A percentile compares a stretch with the other conserved stretches of the same genome.
These are phyloP conservation scores for Drosophila buzzatii DNA, from an alignment of 2,888 invertebrate species.

Conservation along the genomic window DNA sequence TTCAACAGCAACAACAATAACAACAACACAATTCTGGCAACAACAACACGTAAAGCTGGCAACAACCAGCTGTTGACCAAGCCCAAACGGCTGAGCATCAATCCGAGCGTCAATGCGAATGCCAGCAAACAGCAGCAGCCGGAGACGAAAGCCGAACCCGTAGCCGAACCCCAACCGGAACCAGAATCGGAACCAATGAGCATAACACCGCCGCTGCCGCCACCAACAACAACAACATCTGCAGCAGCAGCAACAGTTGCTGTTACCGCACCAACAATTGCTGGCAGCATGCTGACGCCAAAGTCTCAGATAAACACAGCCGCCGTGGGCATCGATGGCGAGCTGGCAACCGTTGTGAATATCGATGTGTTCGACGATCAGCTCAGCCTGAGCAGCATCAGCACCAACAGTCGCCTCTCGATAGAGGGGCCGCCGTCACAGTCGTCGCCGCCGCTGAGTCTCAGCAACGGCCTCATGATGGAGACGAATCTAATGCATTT, in stretches of 20 bases:
- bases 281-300: background rate
- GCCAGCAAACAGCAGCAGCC: conserved; percentile 1
- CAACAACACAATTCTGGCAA: conserved; percentile 42
- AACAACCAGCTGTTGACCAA: conserved; percentile 16
- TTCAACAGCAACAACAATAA: conserved; percentile 54
- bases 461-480: conserved; percentile 86
- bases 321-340: conserved; percentile 86
- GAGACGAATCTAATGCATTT: conserved; percentile 90
- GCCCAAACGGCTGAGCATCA: conserved; percentile 23
- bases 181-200: conserved; percentile 38
- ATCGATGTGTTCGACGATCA: conserved; percentile 89
- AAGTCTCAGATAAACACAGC: conserved; percentile 42
- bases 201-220: conserved; percentile 36
- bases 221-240: background rate
- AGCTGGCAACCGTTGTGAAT: conserved; percentile 86
- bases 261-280: conserved; percentile 30
- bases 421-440: conserved; percentile 88
- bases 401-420: conserved; percentile 92
- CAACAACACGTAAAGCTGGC: conserved; percentile 18
- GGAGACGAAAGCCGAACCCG: background rate
- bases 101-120: conserved; percentile 12
- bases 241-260: background rate
- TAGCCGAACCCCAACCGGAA: background rate
- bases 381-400: conserved; percentile 93
- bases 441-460: conserved; percentile 90